Base-by-base conservation (phyloP, 2,113 vertebrate species). In the Pyrgilauda ruficollis region DNA sequence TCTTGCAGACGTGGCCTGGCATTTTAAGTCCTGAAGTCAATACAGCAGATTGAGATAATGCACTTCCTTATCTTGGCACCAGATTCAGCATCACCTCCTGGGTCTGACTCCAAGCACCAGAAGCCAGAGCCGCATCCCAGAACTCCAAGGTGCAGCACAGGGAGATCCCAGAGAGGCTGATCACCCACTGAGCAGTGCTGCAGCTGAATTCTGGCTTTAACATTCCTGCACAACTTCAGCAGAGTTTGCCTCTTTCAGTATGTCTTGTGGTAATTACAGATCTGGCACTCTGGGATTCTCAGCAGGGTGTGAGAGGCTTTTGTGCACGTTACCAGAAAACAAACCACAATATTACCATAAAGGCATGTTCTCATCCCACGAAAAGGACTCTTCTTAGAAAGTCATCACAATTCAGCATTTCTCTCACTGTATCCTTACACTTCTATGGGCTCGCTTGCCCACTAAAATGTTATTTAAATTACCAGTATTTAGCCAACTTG, bases 71-170 rank as follows among this genome's bases (percentile, higher is more conserved):
- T 84, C 64, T 7, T 47, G 58, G 35, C 3, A 3, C 28, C 37
- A 72, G 19, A 67, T 72, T n/a, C 69, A 82, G 21, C 41, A 56
- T 64, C 27, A 37, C 53, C 49, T 59, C 4, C 46, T 49, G 30
- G 24, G 47, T 94, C 35, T 72, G 44, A 43, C 33, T 70, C 27
- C 30, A 41, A 61, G 73, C 43, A 41, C 8, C 22, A 62, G 27
- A 61, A 72, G 28, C 13, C 75, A 43, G 56, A 90, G 50, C 46
- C 27, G 62, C 41, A 50, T 12, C 17, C 9, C 0, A 84, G 63
- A 43, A 30, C 53, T 27, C 41, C 26, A 10, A 68, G 43, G 19
- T 4, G 8, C 37, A 35, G 59, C 49, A 66, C 0, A 0, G 26
- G 27, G 30, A 90, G 12, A 68, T 7, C 41, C 20, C 59, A 4